A percentile compares a stretch with the other conserved stretches of the same genome.
These are phyloP conservation scores for Lycia hirtaria DNA, from an alignment of 2,888 invertebrate genomes.

Conservation along the genomic window DNA sequence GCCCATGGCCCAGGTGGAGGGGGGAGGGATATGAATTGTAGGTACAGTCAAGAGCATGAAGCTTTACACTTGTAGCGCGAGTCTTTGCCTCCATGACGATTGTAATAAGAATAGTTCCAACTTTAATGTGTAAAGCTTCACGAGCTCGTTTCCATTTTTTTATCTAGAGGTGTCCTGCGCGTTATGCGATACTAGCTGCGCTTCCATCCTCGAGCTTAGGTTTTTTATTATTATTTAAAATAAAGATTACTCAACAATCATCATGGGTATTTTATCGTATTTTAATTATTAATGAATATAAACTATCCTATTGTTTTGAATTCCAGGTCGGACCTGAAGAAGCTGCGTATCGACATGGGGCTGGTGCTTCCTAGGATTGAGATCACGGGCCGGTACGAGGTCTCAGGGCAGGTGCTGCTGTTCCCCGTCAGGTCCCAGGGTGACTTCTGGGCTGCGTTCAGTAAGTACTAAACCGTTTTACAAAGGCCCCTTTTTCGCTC, in stretches of 20 bases:
- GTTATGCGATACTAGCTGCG: not conserved
- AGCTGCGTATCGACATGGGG: constrained; percentile 87
- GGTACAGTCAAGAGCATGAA: too few relatives aligned
- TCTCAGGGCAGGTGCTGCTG: constrained; percentile 90
- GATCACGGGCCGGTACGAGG: constrained; percentile 91
- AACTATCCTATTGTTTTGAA: not conserved
- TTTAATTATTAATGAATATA: not conserved
- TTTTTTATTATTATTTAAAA: not conserved
- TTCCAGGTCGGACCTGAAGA: constrained; percentile 85
- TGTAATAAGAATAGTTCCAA: too few relatives aligned
- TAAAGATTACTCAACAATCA: too few relatives aligned
- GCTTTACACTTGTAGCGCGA: too few relatives aligned
- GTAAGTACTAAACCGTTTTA: too few relatives aligned
- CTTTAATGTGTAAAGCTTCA: too few relatives aligned
- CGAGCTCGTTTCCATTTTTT: too few relatives aligned
- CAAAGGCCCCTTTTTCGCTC: not conserved
- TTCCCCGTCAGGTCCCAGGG: constrained; percentile 92
- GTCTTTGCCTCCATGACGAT: too few relatives aligned
- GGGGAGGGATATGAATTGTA: too few relatives aligned
- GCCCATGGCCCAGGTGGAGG: too few relatives aligned
- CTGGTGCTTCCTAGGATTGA: constrained; percentile 89
- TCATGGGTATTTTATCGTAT: too few relatives aligned
- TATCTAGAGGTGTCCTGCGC: too few relatives aligned
- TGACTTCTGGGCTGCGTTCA: constrained; percentile 92
- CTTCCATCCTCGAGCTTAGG: not conserved